Evolutionary conservation across 1,140 invertebrate genomes (phyloP).

Genomic region (Drosophila tropicalis): DNA sequence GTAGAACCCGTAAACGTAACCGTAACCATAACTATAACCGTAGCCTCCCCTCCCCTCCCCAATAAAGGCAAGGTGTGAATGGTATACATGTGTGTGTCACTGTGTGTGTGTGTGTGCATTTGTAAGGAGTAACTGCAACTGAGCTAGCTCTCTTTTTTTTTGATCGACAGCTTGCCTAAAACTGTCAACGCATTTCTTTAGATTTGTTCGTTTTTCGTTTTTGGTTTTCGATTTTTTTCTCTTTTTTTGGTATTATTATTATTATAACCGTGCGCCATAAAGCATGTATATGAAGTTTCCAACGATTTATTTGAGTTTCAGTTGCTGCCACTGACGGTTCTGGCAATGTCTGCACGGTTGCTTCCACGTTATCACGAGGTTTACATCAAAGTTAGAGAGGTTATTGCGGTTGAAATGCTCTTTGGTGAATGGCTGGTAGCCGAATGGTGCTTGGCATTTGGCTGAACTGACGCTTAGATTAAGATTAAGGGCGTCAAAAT

Average conservation of each 20-base stretch:
- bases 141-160: conserved; percentile 46
- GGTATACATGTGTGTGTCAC: conserved; percentile 5
- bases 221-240: conserved; percentile 24
- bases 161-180: conserved; percentile 81
- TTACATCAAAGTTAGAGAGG: conserved; percentile 47
- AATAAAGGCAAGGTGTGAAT: conserved; percentile 64
- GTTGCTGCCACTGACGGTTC: conserved; percentile 23
- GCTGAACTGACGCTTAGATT: conserved; percentile 66
- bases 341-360: conserved; percentile 66
- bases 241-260: conserved; percentile 26
- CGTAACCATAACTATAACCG: not conserved
- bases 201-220: conserved; percentile 33
- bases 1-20: conserved; percentile 24
- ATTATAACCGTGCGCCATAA: conserved; percentile 38
- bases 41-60: not conserved
- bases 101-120: conserved; percentile 3
- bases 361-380: conserved; percentile 20
- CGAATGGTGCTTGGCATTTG: conserved; percentile 31
- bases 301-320: conserved; percentile 73
- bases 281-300: conserved; percentile 66
- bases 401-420: conserved; percentile 1
- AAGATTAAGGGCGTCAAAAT: conserved; percentile 61
- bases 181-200: conserved; percentile 74
- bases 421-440: no score
- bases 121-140: conserved; percentile 37